These are phyloP conservation scores for Tipula vernalis DNA, from an alignment of 2,888 invertebrate species.

Conservation along the genomic window DNA sequence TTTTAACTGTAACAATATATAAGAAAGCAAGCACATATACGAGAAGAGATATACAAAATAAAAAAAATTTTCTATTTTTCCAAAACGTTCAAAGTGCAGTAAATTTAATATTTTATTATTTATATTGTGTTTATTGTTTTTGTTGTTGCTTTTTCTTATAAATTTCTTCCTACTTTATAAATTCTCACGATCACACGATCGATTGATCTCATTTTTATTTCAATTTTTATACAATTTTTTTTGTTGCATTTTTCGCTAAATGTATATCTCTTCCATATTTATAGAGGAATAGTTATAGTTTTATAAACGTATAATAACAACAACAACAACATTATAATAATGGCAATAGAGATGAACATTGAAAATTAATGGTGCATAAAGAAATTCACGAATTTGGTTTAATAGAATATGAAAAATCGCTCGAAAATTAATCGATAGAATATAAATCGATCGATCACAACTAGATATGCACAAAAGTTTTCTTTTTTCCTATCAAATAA, in stretches of 20 bases:
- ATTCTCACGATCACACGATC: slow-evolving; percentile 10
- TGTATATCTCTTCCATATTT: neutral
- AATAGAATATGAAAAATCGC: neutral
- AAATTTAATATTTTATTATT: slow-evolving; percentile 4
- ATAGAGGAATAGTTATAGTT: neutral
- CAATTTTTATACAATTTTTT: neutral
- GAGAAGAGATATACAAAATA: neutral
- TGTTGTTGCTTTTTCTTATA: neutral
- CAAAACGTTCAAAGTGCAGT: neutral
- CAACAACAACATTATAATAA: neutral
- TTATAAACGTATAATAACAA: neutral
- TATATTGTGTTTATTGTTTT: slow-evolving; percentile 4
- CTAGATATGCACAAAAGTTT: neutral
- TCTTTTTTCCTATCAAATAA: neutral
- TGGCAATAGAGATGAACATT: neutral
- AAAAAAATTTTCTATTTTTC: neutral
- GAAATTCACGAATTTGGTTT: slow-evolving; percentile 9
- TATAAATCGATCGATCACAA: neutral
- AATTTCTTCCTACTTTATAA: slow-evolving; percentile 9
- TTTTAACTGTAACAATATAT: slow-evolving; percentile 4
- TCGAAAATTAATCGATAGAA: neutral
- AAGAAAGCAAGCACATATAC: neutral
- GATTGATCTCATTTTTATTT: slow-evolving; percentile 9
- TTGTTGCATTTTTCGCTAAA: neutral
- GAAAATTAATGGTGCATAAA: slow-evolving; percentile 8